Percentiles rank a stretch among this genome's conserved stretches.
Evolutionary conservation across 2,113 vertebrate genomes (phyloP).

Genomic region (mouse (Mus musculus)): DNA sequence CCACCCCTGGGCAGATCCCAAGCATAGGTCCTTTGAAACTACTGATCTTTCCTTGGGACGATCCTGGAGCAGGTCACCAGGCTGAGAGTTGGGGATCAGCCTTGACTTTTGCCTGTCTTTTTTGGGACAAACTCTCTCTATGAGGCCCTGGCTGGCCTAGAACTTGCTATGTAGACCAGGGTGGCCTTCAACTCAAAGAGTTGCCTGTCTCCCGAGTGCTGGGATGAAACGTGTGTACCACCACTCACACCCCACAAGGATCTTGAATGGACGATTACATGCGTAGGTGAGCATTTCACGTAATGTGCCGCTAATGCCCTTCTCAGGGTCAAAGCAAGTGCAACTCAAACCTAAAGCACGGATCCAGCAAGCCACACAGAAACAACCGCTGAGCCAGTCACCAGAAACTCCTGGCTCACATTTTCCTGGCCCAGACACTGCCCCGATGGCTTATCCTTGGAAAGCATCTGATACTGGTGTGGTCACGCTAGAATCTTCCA

Average conservation of each 20-base stretch:
- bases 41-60: background rate
- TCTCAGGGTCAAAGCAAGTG: background rate
- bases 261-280: background rate
- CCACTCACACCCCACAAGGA: background rate
- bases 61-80: background rate
- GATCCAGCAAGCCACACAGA: fast-evolving
- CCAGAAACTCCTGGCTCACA: slow-evolving; percentile 24
- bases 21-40: background rate
- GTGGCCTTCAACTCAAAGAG: background rate
- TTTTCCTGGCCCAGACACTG: background rate
- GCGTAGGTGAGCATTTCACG: background rate
- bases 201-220: background rate
- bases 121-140: background rate
- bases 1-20: too few species aligned
- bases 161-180: background rate
- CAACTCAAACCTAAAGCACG: background rate
- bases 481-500: slow-evolving; percentile 78
- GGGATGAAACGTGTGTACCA: background rate
- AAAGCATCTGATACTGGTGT: slow-evolving; percentile 15
- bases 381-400: background rate
- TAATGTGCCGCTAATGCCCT: background rate
- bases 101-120: background rate
- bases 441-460: slow-evolving; percentile 14
- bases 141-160: background rate
- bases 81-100: background rate